Conservation (phyloP, 2,113 vertebrate genomes). For the Entomyzon cyanotis region DNA sequence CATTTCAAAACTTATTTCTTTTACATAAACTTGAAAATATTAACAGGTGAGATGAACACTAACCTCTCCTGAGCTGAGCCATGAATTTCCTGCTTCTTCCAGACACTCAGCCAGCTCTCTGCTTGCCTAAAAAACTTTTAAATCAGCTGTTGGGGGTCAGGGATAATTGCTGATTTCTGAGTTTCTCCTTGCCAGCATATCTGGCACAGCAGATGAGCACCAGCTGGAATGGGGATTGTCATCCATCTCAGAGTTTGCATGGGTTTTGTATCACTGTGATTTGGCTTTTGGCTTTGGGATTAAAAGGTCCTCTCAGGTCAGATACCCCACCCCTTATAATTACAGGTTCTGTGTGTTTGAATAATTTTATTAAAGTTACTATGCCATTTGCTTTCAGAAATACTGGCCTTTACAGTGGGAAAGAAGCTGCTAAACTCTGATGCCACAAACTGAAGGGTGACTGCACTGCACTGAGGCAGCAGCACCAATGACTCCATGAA, state of each 20-base stretch:
- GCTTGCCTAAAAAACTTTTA: background rate
- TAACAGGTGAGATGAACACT: fast-evolving
- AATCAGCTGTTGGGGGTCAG: background rate
- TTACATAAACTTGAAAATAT: fast-evolving
- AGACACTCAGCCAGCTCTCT: fast-evolving
- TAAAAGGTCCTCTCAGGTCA: background rate
- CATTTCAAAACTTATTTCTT: fast-evolving
- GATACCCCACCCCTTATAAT: background rate
- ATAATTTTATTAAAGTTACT: background rate
- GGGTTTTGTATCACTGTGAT: background rate
- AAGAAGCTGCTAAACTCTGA: background rate
- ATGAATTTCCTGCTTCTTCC: fast-evolving
- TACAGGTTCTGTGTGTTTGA: background rate
- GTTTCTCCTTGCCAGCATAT: background rate
- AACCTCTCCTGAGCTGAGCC: background rate
- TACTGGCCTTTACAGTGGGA: background rate
- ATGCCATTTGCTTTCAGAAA: background rate
- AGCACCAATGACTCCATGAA: background rate
- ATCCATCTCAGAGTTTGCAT: background rate
- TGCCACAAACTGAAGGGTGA: background rate
- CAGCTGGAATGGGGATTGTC: background rate
- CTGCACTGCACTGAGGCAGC: background rate
- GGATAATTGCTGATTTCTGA: background rate
- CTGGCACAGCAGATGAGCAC: background rate
- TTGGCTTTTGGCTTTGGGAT: background rate